Conservation (phyloP, 1,140 invertebrate genomes). For the Zaprionus camerounensis region DNA sequence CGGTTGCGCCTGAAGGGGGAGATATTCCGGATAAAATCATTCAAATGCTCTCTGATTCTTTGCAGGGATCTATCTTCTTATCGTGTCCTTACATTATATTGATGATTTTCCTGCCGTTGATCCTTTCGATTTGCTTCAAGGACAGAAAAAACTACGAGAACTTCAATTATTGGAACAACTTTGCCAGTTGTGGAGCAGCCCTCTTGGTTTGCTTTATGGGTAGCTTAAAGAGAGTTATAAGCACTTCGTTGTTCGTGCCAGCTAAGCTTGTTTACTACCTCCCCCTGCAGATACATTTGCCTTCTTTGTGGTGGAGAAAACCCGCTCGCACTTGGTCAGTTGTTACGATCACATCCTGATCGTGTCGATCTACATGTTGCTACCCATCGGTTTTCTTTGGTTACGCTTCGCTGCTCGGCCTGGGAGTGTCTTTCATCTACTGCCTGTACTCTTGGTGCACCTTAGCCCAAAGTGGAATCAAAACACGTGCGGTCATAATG, state of each 20-base stretch:
- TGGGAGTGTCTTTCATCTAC: conserved; percentile 21
- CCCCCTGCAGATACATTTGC: conserved; percentile 19
- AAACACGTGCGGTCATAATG: fast-evolving
- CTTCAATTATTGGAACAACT: conserved; percentile 8
- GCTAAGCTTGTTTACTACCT: not conserved
- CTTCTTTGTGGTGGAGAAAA: not conserved
- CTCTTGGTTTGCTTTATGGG: conserved; percentile 14
- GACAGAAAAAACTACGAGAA: not conserved
- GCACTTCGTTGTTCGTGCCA: not conserved
- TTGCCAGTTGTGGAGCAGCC: conserved; percentile 28
- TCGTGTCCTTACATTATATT: conserved; percentile 14
- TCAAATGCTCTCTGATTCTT: not conserved
- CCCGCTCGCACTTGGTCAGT: not conserved
- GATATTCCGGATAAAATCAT: no score
- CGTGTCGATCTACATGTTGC: conserved; percentile 35
- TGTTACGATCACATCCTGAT: conserved; percentile 49
- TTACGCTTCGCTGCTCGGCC: conserved; percentile 18
- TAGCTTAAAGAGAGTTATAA: conserved; percentile 11
- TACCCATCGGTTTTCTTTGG: conserved; percentile 35
- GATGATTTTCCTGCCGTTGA: conserved; percentile 1
- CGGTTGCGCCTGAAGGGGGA: no score
- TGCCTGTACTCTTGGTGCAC: not conserved
- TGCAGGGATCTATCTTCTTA: not conserved
- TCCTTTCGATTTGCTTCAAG: conserved; percentile 13
- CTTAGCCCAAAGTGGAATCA: fast-evolving